Evolutionary conservation across 1,140 invertebrate species (phyloP), one percentile per base, ranked within the genome.

Genomic region (Cydia amplana): DNA sequence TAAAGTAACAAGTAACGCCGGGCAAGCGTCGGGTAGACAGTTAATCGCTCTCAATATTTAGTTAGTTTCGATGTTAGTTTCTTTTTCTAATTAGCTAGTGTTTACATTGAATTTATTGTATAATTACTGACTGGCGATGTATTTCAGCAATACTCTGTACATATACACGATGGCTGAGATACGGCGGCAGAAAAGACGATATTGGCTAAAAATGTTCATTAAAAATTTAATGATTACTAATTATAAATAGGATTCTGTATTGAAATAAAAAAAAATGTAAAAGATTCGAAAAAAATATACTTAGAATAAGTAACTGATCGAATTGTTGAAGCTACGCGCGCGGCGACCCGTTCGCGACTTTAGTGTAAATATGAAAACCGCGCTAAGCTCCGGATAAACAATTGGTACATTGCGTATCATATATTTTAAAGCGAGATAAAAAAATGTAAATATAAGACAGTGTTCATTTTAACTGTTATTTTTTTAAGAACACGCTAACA

Each of bases 391-490:
- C 76, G 55, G 73, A 72, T 73, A 80, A 77, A 40, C 6, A 77
- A 18, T 73, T 79, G 84, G 83, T 85, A 85, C 82, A 83, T 86
- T 78, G 80, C 85, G 87, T 90, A 90, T 88, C 88, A 80, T 87
- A 85, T 87, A 89, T 87, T 87, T 86, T 86, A 86, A 85, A 82
- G 75, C 73, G 80, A 79, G 72, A 82, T 77, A 78, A 82, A 14
- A 40, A 85, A 84, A 84, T 91, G 89, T 91, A 91, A 90, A 91
- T 90, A 90, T 82, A 79, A 84, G 80, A 87, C 84, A 83, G 83
- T 90, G 83, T 88, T 87, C 82, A 85, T 84, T 90, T 86, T 84
- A 84, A 87, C 79, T 87, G 83, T 88, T 88, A 85, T 87, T 85
- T 87, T 86, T 90, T 76, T 79, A 84, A 83, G 82, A 84, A 84